Conservation (phyloP, 2,888 invertebrate genomes). For the Tenthredo livida region DNA sequence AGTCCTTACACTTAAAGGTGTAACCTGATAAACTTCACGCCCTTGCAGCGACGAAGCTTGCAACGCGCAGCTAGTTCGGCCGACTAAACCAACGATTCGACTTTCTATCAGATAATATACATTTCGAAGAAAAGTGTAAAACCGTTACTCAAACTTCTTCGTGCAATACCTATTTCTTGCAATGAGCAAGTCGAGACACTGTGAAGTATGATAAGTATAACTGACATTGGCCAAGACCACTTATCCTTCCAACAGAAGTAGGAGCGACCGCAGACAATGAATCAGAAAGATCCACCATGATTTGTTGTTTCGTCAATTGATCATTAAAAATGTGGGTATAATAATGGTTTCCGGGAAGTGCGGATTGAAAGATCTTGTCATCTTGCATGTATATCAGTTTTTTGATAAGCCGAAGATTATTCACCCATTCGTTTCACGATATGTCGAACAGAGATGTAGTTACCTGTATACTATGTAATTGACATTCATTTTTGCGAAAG, state of each 20-base stretch:
- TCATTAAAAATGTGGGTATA: not conserved
- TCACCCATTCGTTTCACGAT: not conserved
- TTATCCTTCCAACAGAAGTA: not conserved
- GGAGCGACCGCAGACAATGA: not conserved
- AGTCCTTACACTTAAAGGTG: constrained; percentile 27
- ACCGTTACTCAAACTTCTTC: constrained; percentile 7
- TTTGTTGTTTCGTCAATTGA: constrained; percentile 1
- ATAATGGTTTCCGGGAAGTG: constrained; percentile 13
- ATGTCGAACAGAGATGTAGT: not conserved
- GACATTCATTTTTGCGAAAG: not conserved
- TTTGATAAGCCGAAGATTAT: not conserved
- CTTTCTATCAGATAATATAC: not conserved
- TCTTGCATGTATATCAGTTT: not conserved
- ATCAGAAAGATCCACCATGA: constrained; percentile 1
- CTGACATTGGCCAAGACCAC: not conserved
- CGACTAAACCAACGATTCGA: not conserved
- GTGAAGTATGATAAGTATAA: not conserved
- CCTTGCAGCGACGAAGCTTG: constrained; percentile 1
- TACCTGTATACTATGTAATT: not conserved
- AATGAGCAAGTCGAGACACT: not conserved
- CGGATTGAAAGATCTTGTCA: not conserved
- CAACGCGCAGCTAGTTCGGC: not conserved
- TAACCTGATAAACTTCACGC: constrained; percentile 43
- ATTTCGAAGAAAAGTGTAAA: not conserved
- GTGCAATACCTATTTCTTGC: not conserved